A percentile compares a stretch with the other conserved stretches of the same genome.
Conservation (phyloP, 2,888 invertebrate genomes). For the Scaptomyza cyrtandrae region DNA sequence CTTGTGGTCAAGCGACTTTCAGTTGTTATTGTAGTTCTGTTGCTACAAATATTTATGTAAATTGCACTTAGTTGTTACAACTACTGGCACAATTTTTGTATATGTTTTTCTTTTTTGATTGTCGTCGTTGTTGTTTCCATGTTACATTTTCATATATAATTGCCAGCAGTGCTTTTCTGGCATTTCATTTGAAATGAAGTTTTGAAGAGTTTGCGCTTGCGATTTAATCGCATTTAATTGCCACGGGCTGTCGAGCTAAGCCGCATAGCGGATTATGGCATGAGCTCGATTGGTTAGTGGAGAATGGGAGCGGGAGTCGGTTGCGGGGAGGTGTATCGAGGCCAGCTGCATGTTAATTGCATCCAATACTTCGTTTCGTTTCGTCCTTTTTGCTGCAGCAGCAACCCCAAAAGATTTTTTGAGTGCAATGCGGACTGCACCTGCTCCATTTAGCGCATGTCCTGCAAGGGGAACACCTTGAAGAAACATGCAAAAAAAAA, state of each 20-base stretch:
- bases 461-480: constrained; percentile 1
- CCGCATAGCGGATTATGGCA: constrained; percentile 52
- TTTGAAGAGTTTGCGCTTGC: constrained; percentile 70
- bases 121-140: constrained; percentile 50
- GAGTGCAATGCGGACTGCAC: constrained; percentile 41
- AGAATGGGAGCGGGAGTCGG: neutral
- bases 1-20: neutral
- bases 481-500: neutral
- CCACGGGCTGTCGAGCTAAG: constrained; percentile 55
- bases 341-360: constrained; percentile 69
- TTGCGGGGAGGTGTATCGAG: neutral
- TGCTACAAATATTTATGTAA: constrained; percentile 73
- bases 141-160: constrained; percentile 77
- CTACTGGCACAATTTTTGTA: constrained; percentile 29
- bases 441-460: constrained; percentile 40
- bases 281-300: constrained; percentile 5
- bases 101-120: constrained; percentile 64
- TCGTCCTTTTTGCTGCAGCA: constrained; percentile 10
- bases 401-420: constrained; percentile 73
- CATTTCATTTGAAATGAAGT: constrained; percentile 70
- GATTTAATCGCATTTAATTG: constrained; percentile 77
- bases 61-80: constrained; percentile 50
- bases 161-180: constrained; percentile 66
- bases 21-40: constrained; percentile 42
- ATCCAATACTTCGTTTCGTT: constrained; percentile 47